phyloP scores from a whole-genome alignment of 1,140 invertebrate species.

The Aphelinus atriplicis region DNA sequence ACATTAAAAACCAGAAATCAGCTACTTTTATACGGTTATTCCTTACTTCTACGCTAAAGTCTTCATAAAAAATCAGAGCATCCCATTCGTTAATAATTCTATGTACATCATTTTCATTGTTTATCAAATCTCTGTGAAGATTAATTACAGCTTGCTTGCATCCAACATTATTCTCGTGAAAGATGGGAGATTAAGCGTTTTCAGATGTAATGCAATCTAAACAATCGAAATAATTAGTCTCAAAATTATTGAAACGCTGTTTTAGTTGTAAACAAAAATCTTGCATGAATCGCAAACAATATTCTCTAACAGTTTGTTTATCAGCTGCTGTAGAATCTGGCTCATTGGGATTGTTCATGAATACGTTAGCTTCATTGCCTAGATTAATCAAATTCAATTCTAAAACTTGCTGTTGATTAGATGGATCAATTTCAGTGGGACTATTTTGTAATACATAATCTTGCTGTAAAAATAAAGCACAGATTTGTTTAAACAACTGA shows the following conservation, averaged over 20 bases:
- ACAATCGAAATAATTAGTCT: not conserved
- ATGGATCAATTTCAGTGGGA: constrained; percentile 18
- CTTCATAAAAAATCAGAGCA: not conserved
- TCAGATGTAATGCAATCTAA: not conserved
- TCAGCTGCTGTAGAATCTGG: not conserved
- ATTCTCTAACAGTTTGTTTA: constrained; percentile 1
- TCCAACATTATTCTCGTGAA: not conserved
- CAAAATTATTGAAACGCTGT: constrained; percentile 9
- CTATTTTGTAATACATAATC: constrained; percentile 23
- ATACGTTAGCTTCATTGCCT: constrained; percentile 14
- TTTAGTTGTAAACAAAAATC: not conserved
- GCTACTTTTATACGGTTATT: not conserved
- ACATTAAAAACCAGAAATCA: not conserved
- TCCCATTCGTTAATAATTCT: not conserved
- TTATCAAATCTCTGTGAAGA: not conserved
- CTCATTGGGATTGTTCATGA: constrained; percentile 20
- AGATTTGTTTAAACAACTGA: constrained; percentile 11
- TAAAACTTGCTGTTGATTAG: constrained; percentile 10
- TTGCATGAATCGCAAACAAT: constrained; percentile 3
- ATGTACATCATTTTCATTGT: not conserved
- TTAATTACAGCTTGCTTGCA: not conserved
- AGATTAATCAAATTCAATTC: constrained; percentile 15
- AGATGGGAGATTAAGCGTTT: not conserved
- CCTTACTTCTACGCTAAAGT: not conserved
- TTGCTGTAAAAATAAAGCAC: constrained; percentile 1